These are phyloP conservation scores for Eulemur mongoz DNA, from an alignment of 2,797 vertebrate species.

Conservation along the genomic window DNA sequence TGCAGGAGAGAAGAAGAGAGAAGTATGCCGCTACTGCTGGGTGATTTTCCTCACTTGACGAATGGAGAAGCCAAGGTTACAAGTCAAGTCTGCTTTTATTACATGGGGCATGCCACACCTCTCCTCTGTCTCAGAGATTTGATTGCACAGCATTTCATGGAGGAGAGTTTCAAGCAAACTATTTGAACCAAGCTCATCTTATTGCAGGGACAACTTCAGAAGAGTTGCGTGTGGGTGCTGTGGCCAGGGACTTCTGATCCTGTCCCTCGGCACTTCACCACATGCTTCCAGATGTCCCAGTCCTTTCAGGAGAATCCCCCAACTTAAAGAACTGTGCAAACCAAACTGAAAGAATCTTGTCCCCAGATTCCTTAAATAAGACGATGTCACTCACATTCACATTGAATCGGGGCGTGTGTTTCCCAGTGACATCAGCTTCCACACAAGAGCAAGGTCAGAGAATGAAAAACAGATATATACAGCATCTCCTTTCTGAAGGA, in stretches of 20 bases:
- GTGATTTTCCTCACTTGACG: background rate
- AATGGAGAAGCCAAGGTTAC: background rate
- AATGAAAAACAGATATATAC: background rate
- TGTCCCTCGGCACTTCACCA: background rate
- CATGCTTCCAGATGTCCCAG: background rate
- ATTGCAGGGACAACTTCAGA: background rate
- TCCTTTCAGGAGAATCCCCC: background rate
- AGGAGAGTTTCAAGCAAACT: background rate
- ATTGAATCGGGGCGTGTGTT: background rate
- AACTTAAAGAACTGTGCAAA: background rate
- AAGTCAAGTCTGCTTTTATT: background rate
- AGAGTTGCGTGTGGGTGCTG: background rate
- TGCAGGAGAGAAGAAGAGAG: conserved; percentile 58
- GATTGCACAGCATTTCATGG: accelerated
- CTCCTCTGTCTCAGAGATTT: background rate
- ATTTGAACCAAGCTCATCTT: background rate
- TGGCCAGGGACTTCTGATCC: background rate
- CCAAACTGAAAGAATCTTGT: background rate
- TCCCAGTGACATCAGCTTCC: background rate
- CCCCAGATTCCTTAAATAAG: background rate
- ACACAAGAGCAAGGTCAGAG: background rate
- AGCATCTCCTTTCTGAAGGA: background rate
- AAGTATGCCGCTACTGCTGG: background rate
- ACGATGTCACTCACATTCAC: background rate
- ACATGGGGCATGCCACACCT: background rate